Base-by-base conservation (phyloP, 2,888 invertebrate species). In the Nomada fucata region DNA sequence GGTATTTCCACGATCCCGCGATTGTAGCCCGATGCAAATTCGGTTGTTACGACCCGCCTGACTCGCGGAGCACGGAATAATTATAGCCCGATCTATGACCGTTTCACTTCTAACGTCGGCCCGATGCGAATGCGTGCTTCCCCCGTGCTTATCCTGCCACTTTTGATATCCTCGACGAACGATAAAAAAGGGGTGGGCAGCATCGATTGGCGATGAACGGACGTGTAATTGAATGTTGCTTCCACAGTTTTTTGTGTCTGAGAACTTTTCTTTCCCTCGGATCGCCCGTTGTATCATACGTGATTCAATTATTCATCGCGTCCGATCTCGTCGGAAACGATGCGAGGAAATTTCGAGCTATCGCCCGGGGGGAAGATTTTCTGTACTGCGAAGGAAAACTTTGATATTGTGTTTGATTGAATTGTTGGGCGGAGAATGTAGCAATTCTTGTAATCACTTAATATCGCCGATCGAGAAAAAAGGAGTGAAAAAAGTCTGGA, bases 11-110 rank as follows among this genome's bases (percentile, higher is more conserved):
- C n/a, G 18, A 57, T 61, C n/a, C 60, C 68, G n/a, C 81, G 88
- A 84, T 86, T 80, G 79, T 79, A 84, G 84, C 85, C 53, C 72
- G 77, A 88, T 88, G 88, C 86, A 88, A 86, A 88, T 88, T 83
- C 76, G 82, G 67, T 83, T 61, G 83, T 84, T 80, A 78, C 57
- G 10, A 47, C 20, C 72, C 23, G 76, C 60, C 63, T 52, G 71
- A 68, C 64, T 63, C 82, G 47, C 44, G 60, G 53, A 69, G 69
- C 73, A 53, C 60, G 64, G 47, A 61, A 79, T 85, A 83, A 87
- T 87, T 85, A 72, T 64, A 50, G 55, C 47, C 71, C 74, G 65
- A 18, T 26, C 75, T 60, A 63, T 74, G 75, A 50, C 63, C 55
- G 59, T 57, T 70, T 64, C 68, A 67, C 61, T 78, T 82, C 79